phyloP scores from a whole-genome alignment of 2,113 vertebrate species.

The Anas platyrhynchos region DNA sequence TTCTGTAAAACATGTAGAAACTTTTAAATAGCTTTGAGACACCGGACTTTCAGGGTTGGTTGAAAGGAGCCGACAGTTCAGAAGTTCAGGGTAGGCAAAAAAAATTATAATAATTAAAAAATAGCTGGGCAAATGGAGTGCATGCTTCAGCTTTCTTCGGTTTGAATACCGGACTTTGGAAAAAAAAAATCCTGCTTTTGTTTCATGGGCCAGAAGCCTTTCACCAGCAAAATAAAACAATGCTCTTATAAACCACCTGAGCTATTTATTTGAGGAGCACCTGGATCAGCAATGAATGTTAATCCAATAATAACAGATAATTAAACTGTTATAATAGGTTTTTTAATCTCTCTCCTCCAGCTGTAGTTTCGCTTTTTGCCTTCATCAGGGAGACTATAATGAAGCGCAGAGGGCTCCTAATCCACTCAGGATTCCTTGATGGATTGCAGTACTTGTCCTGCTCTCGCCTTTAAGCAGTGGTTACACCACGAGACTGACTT shows the following conservation, averaged over 20 bases:
- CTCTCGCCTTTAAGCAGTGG: background rate
- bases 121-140: background rate
- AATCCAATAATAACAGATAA: slow-evolving; percentile 44
- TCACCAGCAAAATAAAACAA: background rate
- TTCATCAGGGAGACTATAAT: slow-evolving; percentile 32
- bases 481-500: background rate
- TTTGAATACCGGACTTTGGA: background rate
- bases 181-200: background rate
- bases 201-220: background rate
- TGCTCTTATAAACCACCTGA: background rate
- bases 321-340: background rate
- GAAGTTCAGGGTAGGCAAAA: background rate
- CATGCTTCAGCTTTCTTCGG: background rate
- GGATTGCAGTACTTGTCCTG: background rate
- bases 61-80: background rate
- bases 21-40: background rate
- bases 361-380: background rate
- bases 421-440: slow-evolving; percentile 30
- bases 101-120: background rate
- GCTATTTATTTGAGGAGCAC: slow-evolving; percentile 20
- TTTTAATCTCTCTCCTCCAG: slow-evolving; percentile 45
- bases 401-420: slow-evolving; percentile 15
- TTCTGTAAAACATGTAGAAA: background rate
- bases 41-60: background rate
- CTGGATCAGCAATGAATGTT: slow-evolving; percentile 38